Base-by-base conservation (phyloP, 2,113 vertebrate species). In the Paraplagusia blochii region DNA sequence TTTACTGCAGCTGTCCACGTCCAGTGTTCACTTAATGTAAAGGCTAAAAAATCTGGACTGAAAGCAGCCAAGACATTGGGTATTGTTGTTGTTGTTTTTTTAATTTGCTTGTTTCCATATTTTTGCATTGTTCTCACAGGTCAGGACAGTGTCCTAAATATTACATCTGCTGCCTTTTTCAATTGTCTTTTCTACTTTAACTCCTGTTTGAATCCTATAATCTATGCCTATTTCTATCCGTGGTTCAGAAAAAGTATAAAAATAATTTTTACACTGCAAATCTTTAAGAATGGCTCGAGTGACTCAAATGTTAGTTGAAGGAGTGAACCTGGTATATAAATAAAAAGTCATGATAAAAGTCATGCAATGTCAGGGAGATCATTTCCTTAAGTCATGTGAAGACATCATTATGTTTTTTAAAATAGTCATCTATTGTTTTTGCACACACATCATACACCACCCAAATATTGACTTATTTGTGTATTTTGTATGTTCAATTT, bases 191-290 rank as follows among this genome's bases (percentile, higher is more conserved):
- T 70, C 4, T 73, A 66, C 36, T 63, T 76, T 1, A 80, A 80
- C 22, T 78, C 75, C 1, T 71, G 70, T 43, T 11, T 76, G 5
- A 79, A 79, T 12, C 72, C 76, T 0, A 0, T 76, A 1, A 74
- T 80, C 14, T 76, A 70, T 4, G 44, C 62, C 1, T 22, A 60
- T n/a, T 80, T 53, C 2, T 80, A 70, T 8, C 58, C 59, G 4
- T 80, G 78, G 78, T 77, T 77, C 11, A 64, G 63, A 53, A 75
- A 69, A 16, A 47, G 67, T 11, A 4, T 75, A 0, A 74, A 53
- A 22, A 11, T 56, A 0, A 65, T 82, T 18, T 42, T 79, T 10
- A 64, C 72, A 19, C 46, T 76, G 16, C 8, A 79, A 13, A 62
- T 82, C 4, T 19, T 79, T 7, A 22, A 67, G 51, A 2, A 58